These are phyloP conservation scores for Acrocyrtus sp. DNA, from an alignment of 2,888 invertebrate genomes.

Conservation along the genomic window DNA sequence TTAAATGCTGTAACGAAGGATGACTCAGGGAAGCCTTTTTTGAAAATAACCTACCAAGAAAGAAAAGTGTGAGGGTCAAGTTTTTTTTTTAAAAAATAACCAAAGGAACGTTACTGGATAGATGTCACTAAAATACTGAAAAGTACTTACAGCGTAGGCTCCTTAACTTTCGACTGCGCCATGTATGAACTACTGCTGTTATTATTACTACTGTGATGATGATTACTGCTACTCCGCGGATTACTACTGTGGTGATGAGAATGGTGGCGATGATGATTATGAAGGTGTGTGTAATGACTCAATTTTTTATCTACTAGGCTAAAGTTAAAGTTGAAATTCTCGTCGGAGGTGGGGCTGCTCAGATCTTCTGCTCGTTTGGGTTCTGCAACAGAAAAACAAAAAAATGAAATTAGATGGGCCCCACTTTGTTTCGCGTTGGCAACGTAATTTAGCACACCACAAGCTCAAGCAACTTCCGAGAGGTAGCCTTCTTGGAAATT, in stretches of 20 bases:
- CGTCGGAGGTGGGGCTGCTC: slow-evolving; percentile 57
- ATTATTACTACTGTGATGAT: slow-evolving; percentile 47
- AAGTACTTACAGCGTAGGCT: slow-evolving; percentile 49
- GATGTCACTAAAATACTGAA: neutral
- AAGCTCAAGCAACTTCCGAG: no score
- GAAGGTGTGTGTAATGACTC: slow-evolving; percentile 48
- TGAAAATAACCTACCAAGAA: slow-evolving; percentile 36
- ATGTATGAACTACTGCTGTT: slow-evolving; percentile 50
- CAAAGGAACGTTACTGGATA: neutral
- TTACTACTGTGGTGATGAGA: slow-evolving; percentile 27
- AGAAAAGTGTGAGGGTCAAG: neutral
- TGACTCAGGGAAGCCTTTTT: slow-evolving; percentile 51
- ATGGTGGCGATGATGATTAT: slow-evolving; percentile 25
- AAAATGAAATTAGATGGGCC: no score
- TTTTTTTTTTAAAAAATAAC: neutral
- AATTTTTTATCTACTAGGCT: slow-evolving; percentile 53
- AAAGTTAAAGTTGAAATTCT: slow-evolving; percentile 59
- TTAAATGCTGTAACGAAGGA: slow-evolving; percentile 42
- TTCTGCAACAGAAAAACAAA: slow-evolving; percentile 28
- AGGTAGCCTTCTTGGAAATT: neutral
- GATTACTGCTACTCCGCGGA: slow-evolving; percentile 45
- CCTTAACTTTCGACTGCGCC: slow-evolving; percentile 46
- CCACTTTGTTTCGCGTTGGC: no score
- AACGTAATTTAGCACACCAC: no score
- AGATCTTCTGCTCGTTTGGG: slow-evolving; percentile 48